A percentile compares a stretch with the other conserved stretches of the same genome.
Conservation (phyloP, 2,113 vertebrate species). For the Sardina pilchardus region DNA sequence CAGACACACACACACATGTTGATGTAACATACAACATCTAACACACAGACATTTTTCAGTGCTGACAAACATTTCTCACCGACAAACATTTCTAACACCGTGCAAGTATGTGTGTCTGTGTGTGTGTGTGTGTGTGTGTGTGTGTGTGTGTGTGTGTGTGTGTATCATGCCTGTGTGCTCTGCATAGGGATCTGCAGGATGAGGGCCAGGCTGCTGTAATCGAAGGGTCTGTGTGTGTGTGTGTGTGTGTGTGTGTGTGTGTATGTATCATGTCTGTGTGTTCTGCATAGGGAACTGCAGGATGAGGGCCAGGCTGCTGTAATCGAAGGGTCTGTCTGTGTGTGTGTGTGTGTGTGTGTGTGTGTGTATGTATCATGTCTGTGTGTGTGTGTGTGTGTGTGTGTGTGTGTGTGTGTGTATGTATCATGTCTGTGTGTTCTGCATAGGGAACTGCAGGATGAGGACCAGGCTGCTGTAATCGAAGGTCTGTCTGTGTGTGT, state of each 20-base stretch:
- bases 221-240: too few relatives aligned
- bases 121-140: not conserved
- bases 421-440: conserved; percentile 69
- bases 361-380: not conserved
- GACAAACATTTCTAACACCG: too few relatives aligned
- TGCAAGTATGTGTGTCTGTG: not conserved
- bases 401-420: conserved; percentile 15
- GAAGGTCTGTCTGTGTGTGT: conserved; percentile 74
- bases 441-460: conserved; percentile 93
- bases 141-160: not conserved
- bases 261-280: too few relatives aligned
- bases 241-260: too few relatives aligned
- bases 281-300: too few relatives aligned
- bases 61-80: too few relatives aligned
- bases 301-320: too few relatives aligned
- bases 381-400: not conserved
- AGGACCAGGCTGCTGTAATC: conserved; percentile 93
- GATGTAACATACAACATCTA: too few relatives aligned
- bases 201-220: too few relatives aligned
- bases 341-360: conserved; percentile 15
- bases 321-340: too few relatives aligned
- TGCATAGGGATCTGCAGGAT: too few relatives aligned
- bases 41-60: too few relatives aligned
- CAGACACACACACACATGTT: not conserved
- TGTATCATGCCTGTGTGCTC: not conserved